Percentiles rank a stretch among this genome's conserved stretches.
phyloP scores from a whole-genome alignment of 2,888 invertebrate species.

The Ornithoptera alexandrae region DNA sequence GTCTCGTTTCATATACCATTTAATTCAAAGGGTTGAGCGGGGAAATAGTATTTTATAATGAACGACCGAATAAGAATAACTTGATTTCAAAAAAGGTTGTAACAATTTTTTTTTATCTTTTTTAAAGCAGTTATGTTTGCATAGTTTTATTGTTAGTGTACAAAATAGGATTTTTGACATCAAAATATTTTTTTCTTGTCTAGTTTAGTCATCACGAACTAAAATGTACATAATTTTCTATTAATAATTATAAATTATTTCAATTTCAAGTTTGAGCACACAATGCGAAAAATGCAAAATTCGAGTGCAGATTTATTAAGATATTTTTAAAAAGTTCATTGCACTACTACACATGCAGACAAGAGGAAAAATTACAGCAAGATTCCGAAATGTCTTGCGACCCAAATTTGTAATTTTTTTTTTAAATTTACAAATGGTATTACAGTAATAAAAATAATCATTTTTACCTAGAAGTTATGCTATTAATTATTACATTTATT shows the following conservation, averaged over 20 bases:
- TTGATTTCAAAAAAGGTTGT: background rate
- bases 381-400: conserved; percentile 8
- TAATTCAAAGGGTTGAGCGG: conserved; percentile 8
- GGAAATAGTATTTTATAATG: background rate
- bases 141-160: background rate
- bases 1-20: conserved; percentile 11
- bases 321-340: conserved; percentile 26
- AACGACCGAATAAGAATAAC: background rate
- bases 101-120: background rate
- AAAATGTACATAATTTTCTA: background rate
- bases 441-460: background rate
- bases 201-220: background rate
- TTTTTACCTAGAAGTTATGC: background rate
- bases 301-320: conserved; percentile 12
- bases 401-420: background rate
- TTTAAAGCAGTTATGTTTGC: background rate
- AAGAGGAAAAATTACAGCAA: conserved; percentile 16
- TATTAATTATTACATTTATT: too few species aligned
- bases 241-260: conserved; percentile 1
- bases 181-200: background rate
- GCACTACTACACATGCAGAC: conserved; percentile 7
- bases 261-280: conserved; percentile 4
- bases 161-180: background rate
- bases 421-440: background rate
- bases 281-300: conserved; percentile 12